Base-by-base conservation (phyloP, 2,888 invertebrate genomes). In the Crocallis elinguaria region DNA sequence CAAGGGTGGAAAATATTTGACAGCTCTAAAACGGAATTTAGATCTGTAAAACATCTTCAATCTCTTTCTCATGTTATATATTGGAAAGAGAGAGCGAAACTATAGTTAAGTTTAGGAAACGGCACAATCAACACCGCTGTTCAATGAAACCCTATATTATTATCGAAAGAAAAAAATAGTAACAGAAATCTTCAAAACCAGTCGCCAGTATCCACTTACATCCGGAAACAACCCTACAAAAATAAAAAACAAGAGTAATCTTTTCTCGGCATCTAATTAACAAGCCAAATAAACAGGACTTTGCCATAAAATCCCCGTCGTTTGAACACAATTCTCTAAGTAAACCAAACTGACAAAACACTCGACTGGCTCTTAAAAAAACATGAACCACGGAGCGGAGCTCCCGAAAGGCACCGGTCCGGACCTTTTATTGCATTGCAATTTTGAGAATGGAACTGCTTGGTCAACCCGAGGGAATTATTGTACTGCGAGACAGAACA, bases 401-500 rank as follows among this genome's bases (percentile, higher is more conserved):
- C 56, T 74, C 72, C 73, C 73, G 35, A 58, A 66, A 72, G 75
- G 66, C 64, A 60, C 49, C 60, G 56, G 58, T 62, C 57, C 53
- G 61, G 54, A 54, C 52, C 57, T 62, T 74, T 79, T 75, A 79
- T 77, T 64, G 75, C 69, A 66, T 74, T 75, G 84, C 82, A 84
- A 85, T 84, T 85, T 83, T 75, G 69, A 77, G 82, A 84, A 84
- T 84, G 79, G 81, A 82, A 79, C 68, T 69, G 67, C 54, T 61
- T 61, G 56, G 61, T 56, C 56, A 44, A 46, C 74, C 77, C 69
- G 66, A 1, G 17, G 71, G 72, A 39, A 25, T 46, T 4, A 19
- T n/a, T 27, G 37, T 25, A 38, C 14, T 14, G n/a, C 1, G 11
- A 44, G 43, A 53, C 66, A 75, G 79, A 80, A 79, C 77, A 75